Conservation (phyloP, 2,888 invertebrate species). For the Torymus texanus region DNA sequence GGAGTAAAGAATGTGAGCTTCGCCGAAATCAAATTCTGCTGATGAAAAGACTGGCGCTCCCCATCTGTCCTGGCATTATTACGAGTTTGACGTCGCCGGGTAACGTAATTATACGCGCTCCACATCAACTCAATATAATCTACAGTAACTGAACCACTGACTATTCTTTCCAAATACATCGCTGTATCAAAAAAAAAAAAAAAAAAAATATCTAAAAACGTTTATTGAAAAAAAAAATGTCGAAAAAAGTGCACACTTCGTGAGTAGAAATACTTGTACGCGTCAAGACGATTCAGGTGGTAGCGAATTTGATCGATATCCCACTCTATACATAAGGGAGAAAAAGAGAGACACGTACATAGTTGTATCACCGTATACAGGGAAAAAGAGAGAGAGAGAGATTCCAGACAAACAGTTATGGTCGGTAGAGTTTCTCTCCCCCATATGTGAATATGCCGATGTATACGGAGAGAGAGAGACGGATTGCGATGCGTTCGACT, state of each 20-base stretch:
- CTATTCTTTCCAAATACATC: neutral
- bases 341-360: constrained; percentile 7
- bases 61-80: constrained; percentile 29
- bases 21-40: constrained; percentile 33
- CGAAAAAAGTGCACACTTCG: constrained; percentile 2
- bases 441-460: constrained; percentile 60
- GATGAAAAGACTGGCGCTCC: constrained; percentile 32
- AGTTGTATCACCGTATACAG: no score
- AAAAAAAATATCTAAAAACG: constrained; percentile 2
- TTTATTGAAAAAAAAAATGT: neutral
- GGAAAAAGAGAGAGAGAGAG: constrained; percentile 52
- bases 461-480: constrained; percentile 61
- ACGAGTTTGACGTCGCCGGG: constrained; percentile 33
- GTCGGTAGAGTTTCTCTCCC: constrained; percentile 42
- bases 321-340: constrained; percentile 52
- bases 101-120: neutral
- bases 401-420: constrained; percentile 66
- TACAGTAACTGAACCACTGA: constrained; percentile 14
- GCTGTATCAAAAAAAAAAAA: neutral
- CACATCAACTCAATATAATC: constrained; percentile 13
- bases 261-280: constrained; percentile 74
- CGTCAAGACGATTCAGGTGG: constrained; percentile 64
- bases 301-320: constrained; percentile 72
- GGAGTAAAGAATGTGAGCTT: constrained; percentile 22
- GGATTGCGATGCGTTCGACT: constrained; percentile 60